These are phyloP conservation scores for Bradypodion ventrale DNA, from an alignment of 2,797 vertebrate species.

Conservation along the genomic window DNA sequence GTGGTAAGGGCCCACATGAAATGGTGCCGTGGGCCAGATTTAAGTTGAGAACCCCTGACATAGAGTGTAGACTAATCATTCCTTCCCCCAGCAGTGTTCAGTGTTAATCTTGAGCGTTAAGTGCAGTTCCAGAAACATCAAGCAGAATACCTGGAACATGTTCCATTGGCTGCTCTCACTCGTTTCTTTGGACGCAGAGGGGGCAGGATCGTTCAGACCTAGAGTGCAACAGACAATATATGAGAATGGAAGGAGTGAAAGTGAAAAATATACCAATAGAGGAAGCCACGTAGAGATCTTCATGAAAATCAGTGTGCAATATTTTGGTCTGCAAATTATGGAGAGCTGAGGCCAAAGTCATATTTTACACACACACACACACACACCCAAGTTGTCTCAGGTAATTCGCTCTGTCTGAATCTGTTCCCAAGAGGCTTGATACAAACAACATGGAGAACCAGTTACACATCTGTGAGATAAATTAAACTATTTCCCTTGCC, in stretches of 20 bases:
- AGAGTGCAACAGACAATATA: slow-evolving; percentile 29
- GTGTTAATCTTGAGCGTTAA: neutral
- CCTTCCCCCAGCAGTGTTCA: neutral
- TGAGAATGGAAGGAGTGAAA: neutral
- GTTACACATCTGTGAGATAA: too few relatives aligned
- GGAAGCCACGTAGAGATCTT: neutral
- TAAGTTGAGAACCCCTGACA: too few relatives aligned
- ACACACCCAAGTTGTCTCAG: neutral
- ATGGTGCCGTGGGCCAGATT: too few relatives aligned
- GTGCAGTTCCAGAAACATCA: neutral
- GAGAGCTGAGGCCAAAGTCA: neutral
- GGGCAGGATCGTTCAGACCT: slow-evolving; percentile 83
- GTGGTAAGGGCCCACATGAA: too few relatives aligned
- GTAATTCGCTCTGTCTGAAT: neutral
- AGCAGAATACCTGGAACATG: slow-evolving; percentile 78
- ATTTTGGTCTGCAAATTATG: neutral
- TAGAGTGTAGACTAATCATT: neutral
- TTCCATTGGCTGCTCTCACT: slow-evolving; percentile 73
- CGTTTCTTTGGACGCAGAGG: slow-evolving; percentile 70
- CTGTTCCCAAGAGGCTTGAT: neutral
- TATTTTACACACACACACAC: too few relatives aligned
- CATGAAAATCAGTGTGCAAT: neutral
- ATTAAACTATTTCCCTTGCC: neutral
- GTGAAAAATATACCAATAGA: neutral
- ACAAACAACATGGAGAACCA: neutral